Percentiles rank a stretch among this genome's conserved stretches.
phyloP scores from a whole-genome alignment of 2,113 vertebrate genomes.

The Semicossyphus pulcher region DNA sequence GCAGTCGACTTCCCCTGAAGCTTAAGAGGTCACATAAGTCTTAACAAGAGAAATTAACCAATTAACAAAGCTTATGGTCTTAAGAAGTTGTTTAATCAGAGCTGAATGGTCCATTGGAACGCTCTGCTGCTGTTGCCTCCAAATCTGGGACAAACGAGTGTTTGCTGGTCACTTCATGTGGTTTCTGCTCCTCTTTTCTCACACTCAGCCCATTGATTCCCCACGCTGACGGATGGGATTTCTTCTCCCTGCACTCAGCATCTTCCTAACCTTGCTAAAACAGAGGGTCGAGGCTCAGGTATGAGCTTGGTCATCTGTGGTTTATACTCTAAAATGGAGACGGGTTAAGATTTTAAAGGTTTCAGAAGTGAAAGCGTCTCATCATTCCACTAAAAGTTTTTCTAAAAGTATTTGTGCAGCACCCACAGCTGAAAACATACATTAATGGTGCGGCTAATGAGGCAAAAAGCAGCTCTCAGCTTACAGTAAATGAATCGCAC shows the following conservation, averaged over 20 bases:
- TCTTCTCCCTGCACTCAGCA: conserved; percentile 5
- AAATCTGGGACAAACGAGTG: conserved; percentile 48
- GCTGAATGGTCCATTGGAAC: conserved; percentile 34
- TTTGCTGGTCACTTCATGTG: conserved; percentile 44
- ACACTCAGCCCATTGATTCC: background rate
- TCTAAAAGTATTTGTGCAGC: background rate
- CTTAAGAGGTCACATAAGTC: conserved; percentile 34
- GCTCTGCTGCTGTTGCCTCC: conserved; percentile 16
- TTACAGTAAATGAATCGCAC: conserved; percentile 18
- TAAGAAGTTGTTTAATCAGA: conserved; percentile 46
- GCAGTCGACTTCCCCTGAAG: background rate
- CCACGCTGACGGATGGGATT: conserved; percentile 43
- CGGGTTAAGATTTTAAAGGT: too few relatives aligned
- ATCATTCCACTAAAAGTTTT: background rate
- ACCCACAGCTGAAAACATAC: background rate
- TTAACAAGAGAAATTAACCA: conserved; percentile 42
- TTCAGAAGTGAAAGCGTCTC: too few relatives aligned
- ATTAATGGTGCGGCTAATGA: conserved; percentile 32
- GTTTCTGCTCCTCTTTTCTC: conserved; percentile 19
- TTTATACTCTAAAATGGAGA: too few relatives aligned
- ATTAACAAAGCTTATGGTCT: conserved; percentile 49
- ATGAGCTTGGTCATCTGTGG: too few relatives aligned
- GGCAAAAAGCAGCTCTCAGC: conserved; percentile 2
- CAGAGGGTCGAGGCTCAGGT: too few relatives aligned
- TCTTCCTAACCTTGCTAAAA: background rate